Conservation (phyloP, 1,140 invertebrate species). For the Gyrodactylus salaris region DNA sequence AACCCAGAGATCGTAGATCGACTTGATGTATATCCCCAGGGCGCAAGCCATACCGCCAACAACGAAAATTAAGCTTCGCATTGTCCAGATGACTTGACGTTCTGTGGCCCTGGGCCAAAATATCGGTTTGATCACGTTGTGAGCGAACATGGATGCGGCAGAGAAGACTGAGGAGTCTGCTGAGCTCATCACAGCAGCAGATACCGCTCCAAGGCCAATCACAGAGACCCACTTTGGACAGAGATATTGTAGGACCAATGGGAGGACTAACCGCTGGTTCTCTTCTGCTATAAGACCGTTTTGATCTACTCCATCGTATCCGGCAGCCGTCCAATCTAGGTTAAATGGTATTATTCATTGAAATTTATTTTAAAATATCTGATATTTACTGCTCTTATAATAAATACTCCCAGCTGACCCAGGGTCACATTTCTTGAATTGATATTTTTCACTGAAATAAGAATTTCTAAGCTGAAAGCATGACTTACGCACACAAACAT, state of each 20-base stretch:
- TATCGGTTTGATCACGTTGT: constrained; percentile 81
- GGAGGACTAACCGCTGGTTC: constrained; percentile 62
- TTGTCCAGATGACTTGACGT: constrained; percentile 43
- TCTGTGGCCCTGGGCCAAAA: constrained; percentile 37
- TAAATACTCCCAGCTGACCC: too few species aligned
- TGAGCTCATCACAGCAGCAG: constrained; percentile 85
- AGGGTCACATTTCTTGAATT: too few species aligned
- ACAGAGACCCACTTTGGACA: constrained; percentile 65
- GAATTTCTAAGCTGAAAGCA: too few species aligned
- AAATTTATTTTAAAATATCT: background rate
- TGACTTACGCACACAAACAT: too few species aligned
- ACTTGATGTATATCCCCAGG: constrained; percentile 75
- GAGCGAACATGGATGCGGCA: constrained; percentile 81
- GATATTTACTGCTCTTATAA: background rate
- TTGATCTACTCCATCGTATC: constrained; percentile 28
- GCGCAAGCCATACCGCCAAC: constrained; percentile 59
- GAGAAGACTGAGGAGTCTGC: constrained; percentile 82
- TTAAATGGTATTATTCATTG: constrained; percentile 4
- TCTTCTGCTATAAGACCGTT: constrained; percentile 26
- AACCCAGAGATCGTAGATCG: constrained; percentile 71
- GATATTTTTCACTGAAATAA: too few species aligned
- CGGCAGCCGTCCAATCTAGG: constrained; percentile 65
- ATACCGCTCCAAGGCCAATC: constrained; percentile 81
- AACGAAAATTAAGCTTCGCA: constrained; percentile 60
- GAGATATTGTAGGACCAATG: constrained; percentile 72